Evolutionary conservation across 1,140 invertebrate genomes (phyloP), one percentile per base, ranked within the genome.

Genomic region (Aporrectodea caliginosa): DNA sequence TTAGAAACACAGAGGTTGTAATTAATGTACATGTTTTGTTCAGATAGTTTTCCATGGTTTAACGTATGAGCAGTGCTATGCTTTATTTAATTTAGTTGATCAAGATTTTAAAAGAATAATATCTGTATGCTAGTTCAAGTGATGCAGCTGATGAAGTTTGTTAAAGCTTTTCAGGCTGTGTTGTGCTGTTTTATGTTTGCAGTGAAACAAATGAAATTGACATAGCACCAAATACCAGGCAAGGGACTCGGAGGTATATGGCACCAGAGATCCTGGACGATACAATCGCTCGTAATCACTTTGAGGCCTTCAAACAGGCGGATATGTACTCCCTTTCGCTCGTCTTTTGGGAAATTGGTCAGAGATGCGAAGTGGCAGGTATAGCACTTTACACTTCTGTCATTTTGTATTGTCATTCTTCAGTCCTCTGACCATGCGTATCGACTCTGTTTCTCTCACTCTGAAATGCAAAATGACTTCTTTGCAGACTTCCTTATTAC

Each of bases 281-380:
- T 81, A 97, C 97, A 58, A 97, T 98, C 58, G 97, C 96, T 87
- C 97, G 98, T 83, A 92, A 93, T 83, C 94, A 97, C 85, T 95
- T 97, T 88, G 94, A 94, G 2, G 97, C 96, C 87, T 95, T 97
- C 88, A 90, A 95, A 81, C 92, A 96, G 81, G 95, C 95, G 1
- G 97, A 98, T 89, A 94, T 98, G 22, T 98, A 98, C 86, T 94
- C 96, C n/a, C 91, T 98, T 78, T 95, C 95, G 2, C 89, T 98
- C 73, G 95, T 98, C 73, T 90, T 97, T 78, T 98, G 97, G 97
- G 96, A 98, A 89, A 93, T 98, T 80, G 77, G 30, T 0, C 34
- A 76, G 12, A 73, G 71, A 22, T 73, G 70, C 31, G 58, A 76
- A 32, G 35, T 35, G 22, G 14, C 43, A 14, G 75, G 75, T 76